Evolutionary conservation across 2,113 vertebrate species (phyloP), one percentile per base, ranked within the genome.

Genomic region (Ctenodactylus gundi): DNA sequence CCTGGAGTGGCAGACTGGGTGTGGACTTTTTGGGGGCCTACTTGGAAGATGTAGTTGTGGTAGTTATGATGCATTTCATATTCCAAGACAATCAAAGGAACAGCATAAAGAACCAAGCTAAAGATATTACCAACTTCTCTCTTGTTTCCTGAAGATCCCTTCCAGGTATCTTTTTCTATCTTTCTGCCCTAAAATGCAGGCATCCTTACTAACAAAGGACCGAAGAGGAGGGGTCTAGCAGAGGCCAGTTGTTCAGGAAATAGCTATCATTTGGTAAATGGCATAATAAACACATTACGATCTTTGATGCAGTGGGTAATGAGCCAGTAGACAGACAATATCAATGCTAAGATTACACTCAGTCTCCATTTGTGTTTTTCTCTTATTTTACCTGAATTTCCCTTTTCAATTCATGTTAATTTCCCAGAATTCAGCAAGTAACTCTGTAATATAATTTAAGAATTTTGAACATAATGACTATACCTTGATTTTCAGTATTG

Each of bases 191-290:
- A 94, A 97, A 98, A 88, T 97, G 83, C 96, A 97, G 94, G 73
- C 95, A 96, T 96, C 85, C 60, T 98, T 98, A 98, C 97, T 97
- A 97, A 97, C 95, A 97, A 98, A 96, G 98, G 98, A 96, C 97
- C 96, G 93, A 97, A 97, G 92, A 90, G 72, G 96, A 96, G 95
- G 77, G 96, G 89, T 94, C 89, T 94, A 95, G 93, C 14, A 7
- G 97, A 98, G 97, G 97, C 96, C 60, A 97, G 94, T 97, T 98
- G 97, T 97, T 98, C 96, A 97, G 97, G 97, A 98, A 98, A 98
- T 98, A 98, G 98, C 97, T 98, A 96, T 98, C 97, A 98, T 98
- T 98, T 98, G 97, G 98, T 94, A 98, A 98, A 98, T 94, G 97
- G 94, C 90, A 96, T 97, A 98, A 98, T 97, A 98, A 98, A 98